Percentiles rank a stretch among this genome's conserved stretches.
Evolutionary conservation across 2,888 invertebrate genomes (phyloP).

Genomic region (Euplexia lucipara): DNA sequence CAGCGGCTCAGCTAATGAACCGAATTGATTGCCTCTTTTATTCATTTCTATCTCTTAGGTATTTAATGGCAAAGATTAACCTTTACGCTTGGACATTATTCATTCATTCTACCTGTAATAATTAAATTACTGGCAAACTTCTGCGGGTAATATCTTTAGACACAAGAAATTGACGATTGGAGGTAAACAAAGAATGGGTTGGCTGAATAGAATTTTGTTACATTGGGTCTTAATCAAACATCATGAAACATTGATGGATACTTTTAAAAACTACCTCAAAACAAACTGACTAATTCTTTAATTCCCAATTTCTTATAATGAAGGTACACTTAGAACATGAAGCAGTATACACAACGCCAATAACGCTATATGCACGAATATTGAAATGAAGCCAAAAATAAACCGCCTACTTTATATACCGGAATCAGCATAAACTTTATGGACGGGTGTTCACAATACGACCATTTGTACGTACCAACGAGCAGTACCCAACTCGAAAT

Average conservation of each 20-base stretch:
- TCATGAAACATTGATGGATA: not conserved
- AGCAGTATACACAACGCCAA: not conserved
- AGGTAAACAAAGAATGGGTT: not conserved
- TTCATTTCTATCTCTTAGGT: constrained; percentile 67
- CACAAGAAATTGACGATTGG: not conserved
- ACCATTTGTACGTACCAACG: constrained; percentile 42
- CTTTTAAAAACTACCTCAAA: constrained; percentile 7
- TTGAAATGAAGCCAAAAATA: constrained; percentile 40
- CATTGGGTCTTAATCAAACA: not conserved
- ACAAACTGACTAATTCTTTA: not conserved
- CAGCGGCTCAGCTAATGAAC: constrained; percentile 63
- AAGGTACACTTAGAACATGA: not conserved
- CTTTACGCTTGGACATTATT: constrained; percentile 63
- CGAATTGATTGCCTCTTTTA: constrained; percentile 69
- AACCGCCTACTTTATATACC: constrained; percentile 28
- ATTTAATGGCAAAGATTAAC: constrained; percentile 68
- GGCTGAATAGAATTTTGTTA: not conserved
- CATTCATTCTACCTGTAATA: constrained; percentile 65
- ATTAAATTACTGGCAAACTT: constrained; percentile 64
- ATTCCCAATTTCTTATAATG: constrained; percentile 13
- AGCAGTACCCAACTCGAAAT: constrained; percentile 31
- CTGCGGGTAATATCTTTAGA: constrained; percentile 42
- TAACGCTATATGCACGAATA: constrained; percentile 26
- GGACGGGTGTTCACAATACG: constrained; percentile 42
- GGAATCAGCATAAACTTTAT: constrained; percentile 51